A percentile compares a stretch with the other conserved stretches of the same genome.
Evolutionary conservation across 2,888 invertebrate genomes (phyloP).

Genomic region (Urechis unicinctus): DNA sequence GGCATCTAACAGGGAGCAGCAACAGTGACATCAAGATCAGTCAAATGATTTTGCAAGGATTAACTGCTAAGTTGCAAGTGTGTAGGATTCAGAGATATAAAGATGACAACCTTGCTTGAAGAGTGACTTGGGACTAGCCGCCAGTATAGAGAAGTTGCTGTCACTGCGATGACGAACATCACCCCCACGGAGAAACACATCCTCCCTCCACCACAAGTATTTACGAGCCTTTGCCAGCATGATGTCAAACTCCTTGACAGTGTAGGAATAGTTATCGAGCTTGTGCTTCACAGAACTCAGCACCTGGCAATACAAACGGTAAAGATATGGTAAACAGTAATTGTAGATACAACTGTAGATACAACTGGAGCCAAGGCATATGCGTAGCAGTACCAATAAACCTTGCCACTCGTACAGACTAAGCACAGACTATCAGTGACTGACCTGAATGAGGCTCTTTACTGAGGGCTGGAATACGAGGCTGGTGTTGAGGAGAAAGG

Average conservation of each 20-base stretch:
- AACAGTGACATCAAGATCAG: too few relatives aligned
- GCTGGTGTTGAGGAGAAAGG: constrained; percentile 78
- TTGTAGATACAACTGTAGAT: too few relatives aligned
- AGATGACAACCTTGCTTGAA: too few relatives aligned
- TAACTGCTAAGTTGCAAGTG: too few relatives aligned
- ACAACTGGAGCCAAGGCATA: too few relatives aligned
- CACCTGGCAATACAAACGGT: constrained; percentile 54
- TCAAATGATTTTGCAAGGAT: too few relatives aligned
- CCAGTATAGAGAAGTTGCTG: constrained; percentile 5
- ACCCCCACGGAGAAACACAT: constrained; percentile 2
- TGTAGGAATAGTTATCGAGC: constrained; percentile 64
- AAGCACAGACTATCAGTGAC: not conserved
- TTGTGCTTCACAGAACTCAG: constrained; percentile 75
- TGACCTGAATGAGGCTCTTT: constrained; percentile 81
- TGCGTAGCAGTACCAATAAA: too few relatives aligned
- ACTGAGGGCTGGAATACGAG: constrained; percentile 83
- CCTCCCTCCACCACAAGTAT: constrained; percentile 56
- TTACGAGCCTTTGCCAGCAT: constrained; percentile 72
- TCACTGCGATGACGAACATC: constrained; percentile 5
- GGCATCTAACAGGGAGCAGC: too few relatives aligned
- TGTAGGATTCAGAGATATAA: too few relatives aligned
- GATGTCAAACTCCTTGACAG: constrained; percentile 54
- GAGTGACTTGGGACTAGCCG: too few relatives aligned
- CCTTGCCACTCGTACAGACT: too few relatives aligned
- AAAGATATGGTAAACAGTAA: not conserved